A percentile compares a stretch with the other conserved stretches of the same genome.
phyloP scores from a whole-genome alignment of 1,140 invertebrate genomes.

The Lamellibrachia luymesi region DNA sequence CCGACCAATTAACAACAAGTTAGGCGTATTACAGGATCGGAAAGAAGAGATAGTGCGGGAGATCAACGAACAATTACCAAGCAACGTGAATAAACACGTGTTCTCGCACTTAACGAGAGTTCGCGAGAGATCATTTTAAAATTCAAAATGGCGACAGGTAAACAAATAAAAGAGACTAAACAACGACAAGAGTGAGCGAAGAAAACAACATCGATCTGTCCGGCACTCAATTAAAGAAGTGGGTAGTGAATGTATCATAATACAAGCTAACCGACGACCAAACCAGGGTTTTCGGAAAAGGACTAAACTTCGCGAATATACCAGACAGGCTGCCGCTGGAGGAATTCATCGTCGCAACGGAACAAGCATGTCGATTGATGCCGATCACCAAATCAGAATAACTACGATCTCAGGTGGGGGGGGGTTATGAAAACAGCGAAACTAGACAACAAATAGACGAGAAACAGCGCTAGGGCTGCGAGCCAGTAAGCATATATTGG shows the following conservation, averaged over 20 bases:
- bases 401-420: neutral
- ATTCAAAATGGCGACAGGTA: conserved; percentile 11
- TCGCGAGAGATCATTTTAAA: neutral
- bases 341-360: neutral
- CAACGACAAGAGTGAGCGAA: neutral
- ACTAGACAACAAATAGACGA: too few species aligned
- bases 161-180: neutral
- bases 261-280: neutral
- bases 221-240: conserved; percentile 11
- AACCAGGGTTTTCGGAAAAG: neutral
- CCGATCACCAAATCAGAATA: neutral
- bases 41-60: neutral
- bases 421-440: neutral
- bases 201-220: neutral
- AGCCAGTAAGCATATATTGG: too few species aligned
- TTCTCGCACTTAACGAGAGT: conserved; percentile 12
- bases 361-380: neutral
- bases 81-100: neutral
- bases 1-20: neutral
- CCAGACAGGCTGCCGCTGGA: neutral
- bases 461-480: too few species aligned
- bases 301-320: neutral
- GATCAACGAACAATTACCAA: neutral
- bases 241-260: neutral
- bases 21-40: neutral